Conservation (phyloP, 1,140 invertebrate genomes). For the Spodoptera frugiperda region DNA sequence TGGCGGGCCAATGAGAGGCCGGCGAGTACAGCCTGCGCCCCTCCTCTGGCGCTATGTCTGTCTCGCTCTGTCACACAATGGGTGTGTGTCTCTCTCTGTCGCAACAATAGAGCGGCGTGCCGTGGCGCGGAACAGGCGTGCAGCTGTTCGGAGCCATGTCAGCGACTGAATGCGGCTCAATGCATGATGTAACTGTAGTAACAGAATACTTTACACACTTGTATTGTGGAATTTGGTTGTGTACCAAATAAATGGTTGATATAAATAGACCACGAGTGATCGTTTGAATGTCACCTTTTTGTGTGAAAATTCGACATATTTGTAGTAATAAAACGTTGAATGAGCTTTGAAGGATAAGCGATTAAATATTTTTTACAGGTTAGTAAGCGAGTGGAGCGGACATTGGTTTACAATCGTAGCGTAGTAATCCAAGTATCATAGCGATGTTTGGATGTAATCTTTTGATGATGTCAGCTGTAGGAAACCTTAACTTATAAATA, state of each 20-base stretch:
- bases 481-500: background rate
- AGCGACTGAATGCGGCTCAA: constrained; percentile 69
- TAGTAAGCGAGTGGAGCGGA: constrained; percentile 2
- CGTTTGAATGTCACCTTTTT: constrained; percentile 43
- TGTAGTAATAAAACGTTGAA: constrained; percentile 23
- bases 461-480: background rate
- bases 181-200: constrained; percentile 77
- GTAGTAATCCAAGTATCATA: background rate
- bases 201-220: constrained; percentile 67
- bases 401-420: background rate
- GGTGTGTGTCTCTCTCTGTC: constrained; percentile 53
- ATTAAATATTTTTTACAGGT: constrained; percentile 17
- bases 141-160: constrained; percentile 80
- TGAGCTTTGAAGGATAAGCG: constrained; percentile 30
- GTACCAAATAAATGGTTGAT: constrained; percentile 47
- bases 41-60: constrained; percentile 59
- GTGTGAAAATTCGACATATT: constrained; percentile 30
- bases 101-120: constrained; percentile 62
- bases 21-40: constrained; percentile 74
- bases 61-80: constrained; percentile 64
- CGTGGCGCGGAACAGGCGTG: constrained; percentile 68
- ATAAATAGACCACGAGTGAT: constrained; percentile 39
- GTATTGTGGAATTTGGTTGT: constrained; percentile 52
- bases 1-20: constrained; percentile 67
- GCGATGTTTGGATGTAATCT: background rate